phyloP scores from a whole-genome alignment of 2,797 vertebrate species.

The Eulemur mongoz region DNA sequence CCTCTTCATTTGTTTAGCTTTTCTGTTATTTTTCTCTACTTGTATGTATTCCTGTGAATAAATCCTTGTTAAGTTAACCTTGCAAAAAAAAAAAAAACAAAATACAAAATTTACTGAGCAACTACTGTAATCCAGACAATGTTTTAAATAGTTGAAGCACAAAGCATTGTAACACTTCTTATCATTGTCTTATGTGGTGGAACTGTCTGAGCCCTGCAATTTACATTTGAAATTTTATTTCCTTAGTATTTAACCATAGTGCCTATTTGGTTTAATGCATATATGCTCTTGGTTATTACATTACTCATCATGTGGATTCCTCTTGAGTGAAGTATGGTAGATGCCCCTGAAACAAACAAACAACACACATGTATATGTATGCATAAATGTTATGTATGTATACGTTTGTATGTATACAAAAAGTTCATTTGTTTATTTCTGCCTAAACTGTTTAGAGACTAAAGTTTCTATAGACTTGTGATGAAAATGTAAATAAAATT shows the following conservation, averaged over 20 bases:
- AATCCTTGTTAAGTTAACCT: constrained; percentile 90
- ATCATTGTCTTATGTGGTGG: neutral
- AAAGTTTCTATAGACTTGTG: constrained; percentile 22
- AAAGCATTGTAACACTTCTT: neutral
- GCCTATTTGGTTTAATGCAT: neutral
- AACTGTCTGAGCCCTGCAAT: neutral
- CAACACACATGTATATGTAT: neutral
- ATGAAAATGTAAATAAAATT: constrained; percentile 41
- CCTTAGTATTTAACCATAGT: neutral
- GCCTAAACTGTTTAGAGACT: constrained; percentile 12
- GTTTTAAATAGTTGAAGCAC: neutral
- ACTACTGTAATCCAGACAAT: neutral
- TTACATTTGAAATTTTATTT: neutral
- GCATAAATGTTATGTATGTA: neutral
- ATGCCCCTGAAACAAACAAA: neutral
- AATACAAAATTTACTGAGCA: neutral
- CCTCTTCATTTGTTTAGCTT: constrained; percentile 89
- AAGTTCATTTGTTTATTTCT: constrained; percentile 21
- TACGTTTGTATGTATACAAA: neutral
- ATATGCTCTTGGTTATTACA: neutral
- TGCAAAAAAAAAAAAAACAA: constrained; percentile 34
- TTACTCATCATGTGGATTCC: neutral
- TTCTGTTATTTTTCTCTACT: constrained; percentile 89
- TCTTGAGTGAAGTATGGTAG: neutral
- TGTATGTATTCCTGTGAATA: constrained; percentile 90